Base-by-base conservation (phyloP, 2,888 invertebrate species). In the Chrysopilus asiliformis region DNA sequence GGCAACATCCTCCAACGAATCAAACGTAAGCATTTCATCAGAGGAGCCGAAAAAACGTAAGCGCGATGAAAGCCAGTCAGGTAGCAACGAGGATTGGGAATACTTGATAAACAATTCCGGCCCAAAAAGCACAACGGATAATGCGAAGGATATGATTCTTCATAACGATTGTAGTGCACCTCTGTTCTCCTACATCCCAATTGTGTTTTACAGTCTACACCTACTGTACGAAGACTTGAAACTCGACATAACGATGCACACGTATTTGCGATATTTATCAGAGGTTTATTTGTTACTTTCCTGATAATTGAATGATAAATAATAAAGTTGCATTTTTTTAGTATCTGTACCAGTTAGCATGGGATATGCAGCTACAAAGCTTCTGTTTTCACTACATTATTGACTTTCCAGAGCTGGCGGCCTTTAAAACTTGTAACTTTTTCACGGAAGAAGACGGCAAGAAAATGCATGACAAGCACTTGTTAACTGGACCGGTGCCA, bases 221-320 rank as follows among this genome's bases (percentile, higher is more conserved):
- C 66, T 94, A 19, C 68, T 91, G 0, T 93, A 93, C 52, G 93
- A 94, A 68, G 91, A 93, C 53, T 66, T 87, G 4, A 93, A 93
- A 55, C 58, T 93, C 38, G 82, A 87, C 50, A 70, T 74, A 1
- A 64, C 83, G 1, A 63, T 81, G 45, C 70, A 71, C 31, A 74
- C 74, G 38, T 76, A 80, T 47, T 57, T 86, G 42, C 70, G 72
- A 36, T 68, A 76, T 0, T 53, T 93, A 26, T 81, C 78, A 0
- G 66, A 67, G 50, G 60, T 60, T 16, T 19, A 22, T 5, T 25
- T n/a, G n/a, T n/a, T n/a, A n/a, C n/a, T n/a, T n/a, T n/a, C n/a
- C n/a, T n/a, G n/a, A n/a, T n/a, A n/a, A n/a, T n/a, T n/a, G n/a
- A 8, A 22, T 22, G 10, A 22, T 22, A 22, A 26, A 12, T 24